These are phyloP conservation scores for Notodonta dromedarius DNA, from an alignment of 2,888 invertebrate genomes.

Conservation along the genomic window DNA sequence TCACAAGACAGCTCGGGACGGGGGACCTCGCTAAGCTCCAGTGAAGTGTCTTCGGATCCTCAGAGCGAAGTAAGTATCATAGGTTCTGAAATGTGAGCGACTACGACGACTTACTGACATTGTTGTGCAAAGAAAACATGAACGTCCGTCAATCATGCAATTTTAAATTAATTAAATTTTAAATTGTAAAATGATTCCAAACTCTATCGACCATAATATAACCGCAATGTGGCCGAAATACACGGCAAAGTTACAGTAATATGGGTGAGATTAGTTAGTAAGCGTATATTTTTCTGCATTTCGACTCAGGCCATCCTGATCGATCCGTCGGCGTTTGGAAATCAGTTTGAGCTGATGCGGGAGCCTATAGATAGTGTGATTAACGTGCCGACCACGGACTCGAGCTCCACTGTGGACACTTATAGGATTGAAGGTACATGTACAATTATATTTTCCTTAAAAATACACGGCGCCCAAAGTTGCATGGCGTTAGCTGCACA, in stretches of 20 bases:
- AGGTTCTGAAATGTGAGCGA: too few relatives aligned
- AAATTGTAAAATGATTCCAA: too few relatives aligned
- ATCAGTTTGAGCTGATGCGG: conserved; percentile 50
- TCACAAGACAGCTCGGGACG: conserved; percentile 75
- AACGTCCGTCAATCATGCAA: too few relatives aligned
- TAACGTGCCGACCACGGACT: conserved; percentile 21
- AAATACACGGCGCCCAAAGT: too few relatives aligned
- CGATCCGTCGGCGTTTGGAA: conserved; percentile 55
- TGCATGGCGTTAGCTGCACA: too few relatives aligned
- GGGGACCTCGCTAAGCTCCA: conserved; percentile 70
- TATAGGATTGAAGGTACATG: conserved; percentile 20
- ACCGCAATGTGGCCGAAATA: too few relatives aligned
- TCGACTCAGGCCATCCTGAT: conserved; percentile 56
- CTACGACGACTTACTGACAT: too few relatives aligned
- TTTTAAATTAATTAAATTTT: too few relatives aligned
- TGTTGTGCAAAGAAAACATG: too few relatives aligned
- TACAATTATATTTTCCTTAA: background rate
- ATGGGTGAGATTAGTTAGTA: too few relatives aligned
- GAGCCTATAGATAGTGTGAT: conserved; percentile 40
- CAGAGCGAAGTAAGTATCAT: conserved; percentile 59
- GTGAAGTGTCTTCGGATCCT: conserved; percentile 60
- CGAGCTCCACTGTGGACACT: conserved; percentile 34
- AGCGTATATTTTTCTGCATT: background rate
- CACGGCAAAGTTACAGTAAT: too few relatives aligned
- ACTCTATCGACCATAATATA: too few relatives aligned